Base-by-base conservation (phyloP, 2,888 invertebrate genomes). In the Trimorus sp. region DNA sequence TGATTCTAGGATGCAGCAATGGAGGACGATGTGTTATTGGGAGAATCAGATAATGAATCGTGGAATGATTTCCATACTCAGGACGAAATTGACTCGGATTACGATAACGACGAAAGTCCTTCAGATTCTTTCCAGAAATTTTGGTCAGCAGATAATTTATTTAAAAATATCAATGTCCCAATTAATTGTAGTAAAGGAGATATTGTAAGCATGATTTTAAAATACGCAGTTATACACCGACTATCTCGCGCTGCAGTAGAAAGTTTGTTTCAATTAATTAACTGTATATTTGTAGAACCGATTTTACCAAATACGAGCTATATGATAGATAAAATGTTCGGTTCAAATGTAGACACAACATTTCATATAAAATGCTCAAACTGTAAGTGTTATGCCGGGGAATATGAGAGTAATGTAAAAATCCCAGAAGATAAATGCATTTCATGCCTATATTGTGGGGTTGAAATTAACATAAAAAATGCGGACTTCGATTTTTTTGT, bases 401-500 rank as follows among this genome's bases (percentile, higher is more conserved):
- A 58, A 7, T 37, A 12, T 58, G 7, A 14, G 0, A 12, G 36
- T 3, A 37, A 58, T 37, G 58, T 38, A 12, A n/a, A 6, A 12
- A 36, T 37, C 2, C 49, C 26, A 37, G n/a, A 26, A 37, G 1
- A 7, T 14, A 36, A 49, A 15, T n/a, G 12, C 0, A 51, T 66
- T 1, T 15, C 26, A 16, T 65, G 65, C n/a, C 4, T 4, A 11
- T 38, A 8, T 16, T 66, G 65, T 15, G 8, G 9, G 9, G 40
- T 9, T 14, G 11, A 40, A 14, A 53, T 66, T 40, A 40, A 66
- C 36, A 16, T 51, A 1, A 66, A 53, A 16, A 38, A 7, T 1
- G 53, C 53, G 16, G 65, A 66, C 53, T 53, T 40, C 7, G 65
- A 53, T 6, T 66, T 40, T 40, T 66, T 66, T 66, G 53, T 40